Evolutionary conservation across 2,113 vertebrate genomes (phyloP).

Genomic region (Penelope pileata): DNA sequence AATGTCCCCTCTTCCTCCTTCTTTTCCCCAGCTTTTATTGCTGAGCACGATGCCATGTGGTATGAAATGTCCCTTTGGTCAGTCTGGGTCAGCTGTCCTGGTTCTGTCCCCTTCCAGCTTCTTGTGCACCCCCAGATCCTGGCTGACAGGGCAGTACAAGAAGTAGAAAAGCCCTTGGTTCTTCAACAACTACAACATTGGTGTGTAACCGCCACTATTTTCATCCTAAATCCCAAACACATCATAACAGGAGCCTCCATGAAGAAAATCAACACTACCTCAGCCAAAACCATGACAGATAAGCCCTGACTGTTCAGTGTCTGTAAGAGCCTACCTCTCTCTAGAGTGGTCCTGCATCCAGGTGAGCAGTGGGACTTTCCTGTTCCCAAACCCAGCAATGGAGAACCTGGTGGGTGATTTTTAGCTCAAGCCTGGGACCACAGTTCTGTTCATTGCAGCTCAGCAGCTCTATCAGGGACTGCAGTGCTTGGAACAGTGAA

Average conservation of each 20-base stretch:
- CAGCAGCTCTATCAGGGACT: not conserved
- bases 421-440: not conserved
- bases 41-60: not conserved
- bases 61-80: not conserved
- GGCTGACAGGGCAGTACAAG: not conserved
- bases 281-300: not conserved
- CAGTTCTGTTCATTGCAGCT: not conserved
- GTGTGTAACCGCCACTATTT: no score
- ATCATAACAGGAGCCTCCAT: no score
- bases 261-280: no score
- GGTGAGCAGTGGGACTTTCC: not conserved
- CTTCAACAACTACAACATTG: no score
- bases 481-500: not conserved
- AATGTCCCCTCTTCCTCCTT: not conserved
- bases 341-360: not conserved
- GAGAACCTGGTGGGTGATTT: not conserved
- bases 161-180: no score
- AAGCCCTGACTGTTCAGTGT: not conserved
- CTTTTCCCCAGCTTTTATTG: not conserved
- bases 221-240: no score
- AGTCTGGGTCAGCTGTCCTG: not conserved
- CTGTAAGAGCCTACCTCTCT: not conserved
- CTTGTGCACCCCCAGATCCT: not conserved
- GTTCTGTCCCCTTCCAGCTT: not conserved
- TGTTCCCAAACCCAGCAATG: not conserved